Evolutionary conservation across 2,888 invertebrate genomes (phyloP), one percentile per base, ranked within the genome.

Genomic region (Tromatobia lineatoria): DNA sequence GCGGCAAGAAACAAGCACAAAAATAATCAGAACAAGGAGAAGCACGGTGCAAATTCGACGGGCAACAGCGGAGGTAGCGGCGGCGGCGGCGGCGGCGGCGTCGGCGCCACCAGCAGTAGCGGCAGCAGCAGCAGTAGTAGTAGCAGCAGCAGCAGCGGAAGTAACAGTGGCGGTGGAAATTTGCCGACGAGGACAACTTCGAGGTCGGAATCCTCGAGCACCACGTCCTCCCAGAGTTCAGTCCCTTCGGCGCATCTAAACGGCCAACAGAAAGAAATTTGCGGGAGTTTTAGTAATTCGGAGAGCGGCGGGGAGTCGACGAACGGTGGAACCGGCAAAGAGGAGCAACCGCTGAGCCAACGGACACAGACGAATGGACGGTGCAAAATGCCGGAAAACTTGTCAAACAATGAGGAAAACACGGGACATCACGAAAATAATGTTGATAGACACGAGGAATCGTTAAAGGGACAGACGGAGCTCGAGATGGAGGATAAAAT

Each of bases 1-100:
- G 94, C 95, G 85, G 95, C 94, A 91, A 93, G 94, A 87, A 95
- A 95, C 88, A 95, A 95, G 91, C 95, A 94, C 91, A 95, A 95
- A 93, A 94, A 93, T 88, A 93, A 92, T 85, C 92, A 93, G 86
- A 94, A 94, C 82, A 94, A 93, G 87, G 94, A 94, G 47, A 93
- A 94, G 80, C 93, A 93, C 71, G 87, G 87, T 11, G 85, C 76
- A 23, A 61, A 25, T 29, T 1, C 34, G 20, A 50, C 61, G 45
- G 34, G 15, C 11, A 89, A 45, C 89, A 93, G 78, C 90, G 89
- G 85, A 88, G 90, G 89, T 87, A 86, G 69, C 82, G 78, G 25
- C 71, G 85, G 66, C 94, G 94, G 87, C 94, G 94, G 85, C 91
- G 92, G 80, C 93, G 94, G 86, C 94, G 94, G 84, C 89, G 88